phyloP scores from a whole-genome alignment of 2,888 invertebrate species.

The Catocala fraxini region DNA sequence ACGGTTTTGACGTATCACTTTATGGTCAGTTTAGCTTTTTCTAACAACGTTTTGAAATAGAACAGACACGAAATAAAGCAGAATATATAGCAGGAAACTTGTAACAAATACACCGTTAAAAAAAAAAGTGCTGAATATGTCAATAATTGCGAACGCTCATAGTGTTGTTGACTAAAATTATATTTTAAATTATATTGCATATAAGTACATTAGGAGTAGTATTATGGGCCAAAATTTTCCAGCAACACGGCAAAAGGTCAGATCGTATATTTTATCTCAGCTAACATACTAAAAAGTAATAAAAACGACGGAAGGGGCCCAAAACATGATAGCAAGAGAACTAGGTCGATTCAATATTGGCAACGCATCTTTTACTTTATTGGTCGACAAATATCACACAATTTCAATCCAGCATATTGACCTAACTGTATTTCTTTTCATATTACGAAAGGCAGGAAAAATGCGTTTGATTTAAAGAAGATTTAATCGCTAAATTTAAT shows the following conservation, averaged over 20 bases:
- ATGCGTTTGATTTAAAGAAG: neutral
- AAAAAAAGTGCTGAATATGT: conserved; percentile 13
- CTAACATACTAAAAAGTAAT: conserved; percentile 5
- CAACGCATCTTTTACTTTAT: conserved; percentile 15
- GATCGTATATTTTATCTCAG: neutral
- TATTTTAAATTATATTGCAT: neutral
- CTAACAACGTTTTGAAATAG: conserved; percentile 29
- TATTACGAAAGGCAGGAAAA: conserved; percentile 10
- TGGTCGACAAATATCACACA: neutral
- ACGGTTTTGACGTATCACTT: conserved; percentile 17
- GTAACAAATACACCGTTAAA: conserved; percentile 16
- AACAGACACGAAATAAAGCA: conserved; percentile 22
- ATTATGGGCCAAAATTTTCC: neutral
- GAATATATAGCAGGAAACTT: conserved; percentile 21
- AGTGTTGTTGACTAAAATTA: neutral
- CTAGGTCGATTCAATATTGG: conserved; percentile 30
- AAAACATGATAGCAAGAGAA: conserved; percentile 18
- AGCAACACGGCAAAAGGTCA: neutral
- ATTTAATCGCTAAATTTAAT: neutral
- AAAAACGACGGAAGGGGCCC: conserved; percentile 1
- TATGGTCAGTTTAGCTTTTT: conserved; percentile 34
- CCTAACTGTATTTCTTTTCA: too few relatives aligned
- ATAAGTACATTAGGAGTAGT: too few relatives aligned
- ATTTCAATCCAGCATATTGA: too few relatives aligned
- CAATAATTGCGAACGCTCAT: neutral